Percentiles rank a stretch among this genome's conserved stretches.
Evolutionary conservation across 2,888 invertebrate genomes (phyloP).

Genomic region (Chymomyza fuscimana): DNA sequence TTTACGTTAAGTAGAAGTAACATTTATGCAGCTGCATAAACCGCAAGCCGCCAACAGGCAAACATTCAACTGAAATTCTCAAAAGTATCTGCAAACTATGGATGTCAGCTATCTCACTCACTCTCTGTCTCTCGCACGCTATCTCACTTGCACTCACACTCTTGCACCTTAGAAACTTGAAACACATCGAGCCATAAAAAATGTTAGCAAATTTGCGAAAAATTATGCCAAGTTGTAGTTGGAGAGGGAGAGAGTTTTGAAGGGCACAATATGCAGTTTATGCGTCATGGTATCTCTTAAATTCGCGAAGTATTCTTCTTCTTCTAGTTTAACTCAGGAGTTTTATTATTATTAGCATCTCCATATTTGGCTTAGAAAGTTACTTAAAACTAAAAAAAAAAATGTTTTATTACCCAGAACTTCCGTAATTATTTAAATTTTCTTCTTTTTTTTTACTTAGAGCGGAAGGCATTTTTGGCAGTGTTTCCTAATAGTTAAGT

Average conservation of each 20-base stretch:
- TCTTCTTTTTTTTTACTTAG: no score
- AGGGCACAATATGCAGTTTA: background rate
- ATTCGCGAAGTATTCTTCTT: no score
- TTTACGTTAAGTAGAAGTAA: conserved; percentile 71
- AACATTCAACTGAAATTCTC: background rate
- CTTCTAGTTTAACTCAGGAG: no score
- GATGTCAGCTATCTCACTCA: background rate
- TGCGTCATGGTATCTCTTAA: background rate
- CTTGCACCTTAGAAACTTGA: conserved; percentile 1
- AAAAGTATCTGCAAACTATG: conserved; percentile 59
- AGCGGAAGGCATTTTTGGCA: no score
- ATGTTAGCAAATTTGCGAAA: conserved; percentile 64
- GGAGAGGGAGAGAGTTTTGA: background rate
- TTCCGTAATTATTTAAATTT: no score
- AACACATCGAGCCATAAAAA: conserved; percentile 33
- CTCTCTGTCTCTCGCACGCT: background rate
- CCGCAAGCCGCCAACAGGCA: conserved; percentile 44
- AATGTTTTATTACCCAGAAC: no score
- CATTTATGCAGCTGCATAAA: conserved; percentile 70
- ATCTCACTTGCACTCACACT: background rate
- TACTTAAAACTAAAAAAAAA: no score
- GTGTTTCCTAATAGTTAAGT: no score
- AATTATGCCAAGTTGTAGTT: conserved; percentile 24
- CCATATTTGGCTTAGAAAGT: no score
- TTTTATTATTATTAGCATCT: no score